A percentile compares a stretch with the other conserved stretches of the same genome.
Evolutionary conservation across 2,113 vertebrate genomes (phyloP).

Genomic region (Paratilapia polleni): DNA sequence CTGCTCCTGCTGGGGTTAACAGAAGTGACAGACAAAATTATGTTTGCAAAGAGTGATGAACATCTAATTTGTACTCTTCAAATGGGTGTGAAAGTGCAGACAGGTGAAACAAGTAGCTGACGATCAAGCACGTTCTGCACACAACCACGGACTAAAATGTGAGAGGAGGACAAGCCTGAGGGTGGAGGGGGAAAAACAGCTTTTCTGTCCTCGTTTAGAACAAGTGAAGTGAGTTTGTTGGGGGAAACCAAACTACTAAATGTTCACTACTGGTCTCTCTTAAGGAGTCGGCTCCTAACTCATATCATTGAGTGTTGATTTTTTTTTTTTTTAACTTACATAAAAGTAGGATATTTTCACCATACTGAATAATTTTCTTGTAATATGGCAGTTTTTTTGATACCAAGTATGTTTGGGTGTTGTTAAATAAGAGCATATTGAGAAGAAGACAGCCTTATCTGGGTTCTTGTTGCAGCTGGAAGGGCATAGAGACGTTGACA

Average conservation of each 20-base stretch:
- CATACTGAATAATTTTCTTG: background rate
- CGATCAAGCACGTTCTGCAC: background rate
- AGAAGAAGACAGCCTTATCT: background rate
- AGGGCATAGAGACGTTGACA: background rate
- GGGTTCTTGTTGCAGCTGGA: background rate
- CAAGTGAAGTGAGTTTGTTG: background rate
- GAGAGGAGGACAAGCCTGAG: background rate
- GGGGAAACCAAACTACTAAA: background rate
- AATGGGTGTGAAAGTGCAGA: background rate
- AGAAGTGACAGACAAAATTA: too few relatives aligned
- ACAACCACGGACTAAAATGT: background rate
- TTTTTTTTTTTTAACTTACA: background rate
- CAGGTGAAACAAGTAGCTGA: background rate
- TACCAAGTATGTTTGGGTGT: background rate
- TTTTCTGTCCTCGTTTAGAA: too few relatives aligned
- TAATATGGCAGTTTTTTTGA: background rate
- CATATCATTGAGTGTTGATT: rapidly evolving
- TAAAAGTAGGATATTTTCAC: background rate
- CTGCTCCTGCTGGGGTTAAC: background rate
- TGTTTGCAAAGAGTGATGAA: background rate
- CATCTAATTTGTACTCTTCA: background rate
- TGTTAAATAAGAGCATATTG: background rate
- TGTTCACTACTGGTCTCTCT: background rate
- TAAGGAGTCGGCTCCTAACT: background rate
- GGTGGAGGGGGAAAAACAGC: background rate